A percentile compares a stretch with the other conserved stretches of the same genome.
Evolutionary conservation across 64 coral and sea anemone species (phyloP).

Genomic region (Stichodactyla mertensii): DNA sequence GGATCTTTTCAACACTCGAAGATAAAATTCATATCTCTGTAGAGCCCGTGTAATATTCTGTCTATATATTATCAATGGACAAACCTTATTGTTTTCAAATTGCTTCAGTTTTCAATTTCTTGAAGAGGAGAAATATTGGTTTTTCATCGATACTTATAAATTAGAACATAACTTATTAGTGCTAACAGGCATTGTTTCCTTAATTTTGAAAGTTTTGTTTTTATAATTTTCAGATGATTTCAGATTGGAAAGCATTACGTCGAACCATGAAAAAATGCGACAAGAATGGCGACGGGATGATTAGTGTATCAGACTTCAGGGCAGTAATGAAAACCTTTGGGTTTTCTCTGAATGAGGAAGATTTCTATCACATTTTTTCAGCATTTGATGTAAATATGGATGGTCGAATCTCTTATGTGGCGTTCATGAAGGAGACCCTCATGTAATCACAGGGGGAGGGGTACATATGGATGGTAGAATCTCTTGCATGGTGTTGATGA

Average conservation of each 20-base stretch:
- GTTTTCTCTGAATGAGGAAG: constrained; percentile 52
- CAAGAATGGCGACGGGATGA: constrained; percentile 51
- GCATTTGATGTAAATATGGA: constrained; percentile 71
- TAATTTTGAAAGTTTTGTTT: no score
- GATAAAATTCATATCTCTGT: no score
- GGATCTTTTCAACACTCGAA: no score
- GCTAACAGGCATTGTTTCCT: no score
- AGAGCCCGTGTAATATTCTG: no score
- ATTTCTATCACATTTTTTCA: constrained; percentile 87
- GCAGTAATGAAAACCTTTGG: constrained; percentile 35
- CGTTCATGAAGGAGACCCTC: constrained; percentile 52
- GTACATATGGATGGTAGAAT: constrained; percentile 44
- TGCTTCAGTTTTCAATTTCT: no score
- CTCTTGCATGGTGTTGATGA: constrained; percentile 72
- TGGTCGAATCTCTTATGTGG: constrained; percentile 62
- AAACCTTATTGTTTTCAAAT: no score
- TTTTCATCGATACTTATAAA: no score
- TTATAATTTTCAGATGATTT: neutral
- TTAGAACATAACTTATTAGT: no score
- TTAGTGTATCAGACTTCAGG: constrained; percentile 65
- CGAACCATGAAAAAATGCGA: constrained; percentile 54
- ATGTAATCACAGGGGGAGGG: neutral
- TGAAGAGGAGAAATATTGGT: no score
- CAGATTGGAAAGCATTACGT: constrained; percentile 21
- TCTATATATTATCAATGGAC: no score